Evolutionary conservation across 2,888 invertebrate species (phyloP).

Genomic region (Heteromurus nitidus): DNA sequence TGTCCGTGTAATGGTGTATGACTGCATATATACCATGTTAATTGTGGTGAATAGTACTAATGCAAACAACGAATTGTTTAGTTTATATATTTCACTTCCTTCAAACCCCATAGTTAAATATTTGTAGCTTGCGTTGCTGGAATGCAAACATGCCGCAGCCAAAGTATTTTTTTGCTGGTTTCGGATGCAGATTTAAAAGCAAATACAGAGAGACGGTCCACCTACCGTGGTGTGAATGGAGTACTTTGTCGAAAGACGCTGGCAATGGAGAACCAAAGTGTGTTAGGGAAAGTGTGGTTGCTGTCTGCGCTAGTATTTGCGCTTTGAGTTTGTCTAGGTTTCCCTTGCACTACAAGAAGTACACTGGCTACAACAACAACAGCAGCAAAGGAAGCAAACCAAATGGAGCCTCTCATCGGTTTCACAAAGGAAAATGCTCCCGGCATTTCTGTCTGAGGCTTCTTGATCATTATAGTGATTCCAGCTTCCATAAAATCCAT

Average conservation of each 20-base stretch:
- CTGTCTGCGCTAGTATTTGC: slow-evolving; percentile 46
- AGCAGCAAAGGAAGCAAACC: slow-evolving; percentile 71
- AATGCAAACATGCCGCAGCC: too few relatives aligned
- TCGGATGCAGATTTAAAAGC: slow-evolving; percentile 18
- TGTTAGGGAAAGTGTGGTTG: slow-evolving; percentile 69
- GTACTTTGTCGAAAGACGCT: slow-evolving; percentile 73
- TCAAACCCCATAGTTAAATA: too few relatives aligned
- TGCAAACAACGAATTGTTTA: too few relatives aligned
- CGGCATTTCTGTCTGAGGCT: slow-evolving; percentile 82
- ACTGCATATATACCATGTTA: too few relatives aligned
- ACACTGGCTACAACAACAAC: slow-evolving; percentile 71
- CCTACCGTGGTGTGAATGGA: slow-evolving; percentile 73
- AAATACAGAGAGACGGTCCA: slow-evolving; percentile 29
- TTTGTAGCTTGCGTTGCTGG: too few relatives aligned
- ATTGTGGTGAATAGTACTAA: too few relatives aligned
- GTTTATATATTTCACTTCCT: too few relatives aligned
- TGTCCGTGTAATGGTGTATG: too few relatives aligned
- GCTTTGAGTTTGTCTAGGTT: slow-evolving; percentile 52
- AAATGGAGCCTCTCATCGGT: slow-evolving; percentile 71
- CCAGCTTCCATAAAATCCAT: slow-evolving; percentile 97
- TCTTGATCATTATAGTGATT: slow-evolving; percentile 90
- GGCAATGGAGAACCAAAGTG: slow-evolving; percentile 73
- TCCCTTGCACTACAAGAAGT: slow-evolving; percentile 72
- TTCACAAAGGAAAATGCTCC: slow-evolving; percentile 84
- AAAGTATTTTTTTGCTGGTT: too few relatives aligned